A percentile compares a stretch with the other conserved stretches of the same genome.
These are phyloP conservation scores for Manis pentadactyla DNA, from an alignment of 2,797 vertebrate genomes.

Conservation along the genomic window DNA sequence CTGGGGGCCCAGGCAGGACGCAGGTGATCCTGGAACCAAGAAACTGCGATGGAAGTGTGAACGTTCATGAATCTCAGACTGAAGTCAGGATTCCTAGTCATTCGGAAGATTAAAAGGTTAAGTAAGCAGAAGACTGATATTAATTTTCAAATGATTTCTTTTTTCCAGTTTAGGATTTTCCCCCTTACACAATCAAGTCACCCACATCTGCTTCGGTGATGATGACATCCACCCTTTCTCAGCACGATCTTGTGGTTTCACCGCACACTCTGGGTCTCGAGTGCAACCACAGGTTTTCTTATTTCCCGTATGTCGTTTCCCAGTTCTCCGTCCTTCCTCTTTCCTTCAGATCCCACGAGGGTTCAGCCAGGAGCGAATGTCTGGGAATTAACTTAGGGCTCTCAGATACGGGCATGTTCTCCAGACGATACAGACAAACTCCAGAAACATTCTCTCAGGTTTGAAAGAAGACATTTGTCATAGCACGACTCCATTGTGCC, in stretches of 20 bases:
- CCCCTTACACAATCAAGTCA: neutral
- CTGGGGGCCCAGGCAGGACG: too few species aligned
- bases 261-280: fast-evolving
- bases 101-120: neutral
- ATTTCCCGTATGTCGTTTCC: neutral
- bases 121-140: neutral
- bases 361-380: neutral
- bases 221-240: neutral
- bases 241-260: too few species aligned
- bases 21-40: neutral
- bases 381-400: neutral
- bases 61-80: neutral
- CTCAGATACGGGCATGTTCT: neutral
- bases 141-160: neutral
- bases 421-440: neutral
- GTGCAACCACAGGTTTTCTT: neutral
- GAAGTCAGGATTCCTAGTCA: neutral
- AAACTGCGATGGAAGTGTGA: neutral
- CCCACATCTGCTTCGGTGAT: too few species aligned
- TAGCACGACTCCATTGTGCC: too few species aligned
- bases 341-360: neutral
- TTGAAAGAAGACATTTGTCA: neutral
- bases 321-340: neutral
- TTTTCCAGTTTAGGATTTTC: neutral
- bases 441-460: neutral